Evolutionary conservation across 2,797 vertebrate genomes (phyloP), one percentile per base, ranked within the genome.

Genomic region (Ceryle rudis): DNA sequence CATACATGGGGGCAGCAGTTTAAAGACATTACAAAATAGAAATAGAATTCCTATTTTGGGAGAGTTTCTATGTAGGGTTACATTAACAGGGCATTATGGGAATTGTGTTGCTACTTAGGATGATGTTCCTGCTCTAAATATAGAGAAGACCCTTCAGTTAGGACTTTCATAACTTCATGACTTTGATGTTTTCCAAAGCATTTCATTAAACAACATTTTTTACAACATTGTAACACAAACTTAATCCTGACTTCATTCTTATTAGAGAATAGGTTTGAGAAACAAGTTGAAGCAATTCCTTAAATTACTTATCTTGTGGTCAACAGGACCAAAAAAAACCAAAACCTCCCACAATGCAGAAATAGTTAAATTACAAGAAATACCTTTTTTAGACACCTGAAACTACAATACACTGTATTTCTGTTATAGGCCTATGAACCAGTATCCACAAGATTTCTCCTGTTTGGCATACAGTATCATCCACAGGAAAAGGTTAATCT

Each of bases 401-500:
- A 92, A 64, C 14, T 37, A 49, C 20, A 46, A 25, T 35, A n/a
- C 4, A 14, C 4, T 0, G 2, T 9, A 54, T 64, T 93, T 81
- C 65, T 83, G 19, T 39, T 72, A 52, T 1, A 57, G 14, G 7
- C 18, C 58, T 72, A 58, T 20, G 25, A 88, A 62, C 26, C 60
- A 35, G 52, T 14, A 69, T 19, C 51, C 35, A 64, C 8, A 81
- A 77, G 28, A 14, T 81, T 49, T 81, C 44, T 21, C 8, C 22
- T 80, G 28, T 70, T 93, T 91, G 78, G 28, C 12, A 4, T 42
- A 73, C 14, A 73, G 23, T 33, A 70, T 67, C 46, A 87, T 51
- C 74, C 42, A 26, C 41, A 95, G 75, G 67, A 93, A 93, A 89
- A 95, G 65, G 74, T 93, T 97, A 96, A 95, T 89, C 90, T 81